Evolutionary conservation across 2,888 invertebrate genomes (phyloP), one percentile per base, ranked within the genome.

Genomic region (Carabus problematicus): DNA sequence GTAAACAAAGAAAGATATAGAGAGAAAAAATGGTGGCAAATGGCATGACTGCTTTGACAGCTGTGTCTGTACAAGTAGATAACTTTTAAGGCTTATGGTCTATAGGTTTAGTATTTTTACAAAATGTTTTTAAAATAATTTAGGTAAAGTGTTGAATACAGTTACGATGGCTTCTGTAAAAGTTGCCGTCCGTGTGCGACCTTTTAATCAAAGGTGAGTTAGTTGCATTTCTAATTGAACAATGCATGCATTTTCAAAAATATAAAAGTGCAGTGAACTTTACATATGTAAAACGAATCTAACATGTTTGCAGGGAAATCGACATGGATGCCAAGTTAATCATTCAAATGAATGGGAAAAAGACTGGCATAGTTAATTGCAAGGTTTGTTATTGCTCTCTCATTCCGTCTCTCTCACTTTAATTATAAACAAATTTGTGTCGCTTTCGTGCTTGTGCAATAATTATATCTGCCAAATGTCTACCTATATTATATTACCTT

Each of bases 131-230:
- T 69, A 18, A 62, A 69, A 55, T 69, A 61, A 54, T 43, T 39
- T 56, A 40, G 19, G 45, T 40, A 45, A 43, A 56, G 45, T 59
- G 58, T 59, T 63, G 45, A 63, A 63, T 70, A 55, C 70, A 59
- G 3, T 52, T 81, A 85, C 79, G 83, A 94, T 94, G 94, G 94
- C 95, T 80, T 95, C 95, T 77, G 91, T 95, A 78, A 94, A 94
- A 87, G 94, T 94, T 80, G 94, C 94, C 79, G 94, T 94, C 76
- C 88, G 94, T 85, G 93, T 94, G 83, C 90, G 94, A 81, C 94
- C 94, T 83, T 93, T 94, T 84, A 94, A 93, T 85, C 89, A 91
- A 84, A 92, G 94, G 94, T 94, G 56, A 61, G 62, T 59, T 56
- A 41, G 8, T 49, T 11, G n/a, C 12, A n/a, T 67, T 19, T 70